Conservation (phyloP, 2,888 invertebrate species). For the Andrena bicolor region DNA sequence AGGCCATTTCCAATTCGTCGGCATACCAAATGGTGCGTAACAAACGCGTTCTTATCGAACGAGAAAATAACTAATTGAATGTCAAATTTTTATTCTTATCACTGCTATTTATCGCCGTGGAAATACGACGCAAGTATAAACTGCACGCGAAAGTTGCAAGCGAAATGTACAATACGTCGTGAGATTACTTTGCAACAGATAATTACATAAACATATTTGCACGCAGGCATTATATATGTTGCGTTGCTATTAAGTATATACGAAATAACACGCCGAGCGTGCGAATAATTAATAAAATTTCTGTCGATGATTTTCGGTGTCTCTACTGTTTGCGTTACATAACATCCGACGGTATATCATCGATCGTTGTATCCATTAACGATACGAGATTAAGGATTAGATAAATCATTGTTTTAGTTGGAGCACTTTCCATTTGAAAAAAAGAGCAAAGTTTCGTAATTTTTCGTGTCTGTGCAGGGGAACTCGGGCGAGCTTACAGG, state of each 20-base stretch:
- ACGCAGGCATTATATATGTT: too few species aligned
- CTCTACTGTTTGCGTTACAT: not conserved
- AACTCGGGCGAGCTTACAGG: not conserved
- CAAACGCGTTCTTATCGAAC: slow-evolving; percentile 9
- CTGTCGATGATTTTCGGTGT: too few species aligned
- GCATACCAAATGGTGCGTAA: slow-evolving; percentile 20
- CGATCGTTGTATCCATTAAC: not conserved
- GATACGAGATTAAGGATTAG: not conserved
- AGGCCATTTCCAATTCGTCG: slow-evolving; percentile 27
- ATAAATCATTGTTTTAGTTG: not conserved
- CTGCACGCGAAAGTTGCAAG: not conserved
- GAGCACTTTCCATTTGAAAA: not conserved
- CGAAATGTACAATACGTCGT: too few species aligned
- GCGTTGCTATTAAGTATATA: too few species aligned
- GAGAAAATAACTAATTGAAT: slow-evolving; percentile 19
- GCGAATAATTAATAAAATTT: too few species aligned
- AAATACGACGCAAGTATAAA: not conserved
- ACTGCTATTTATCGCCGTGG: not conserved
- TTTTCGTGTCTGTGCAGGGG: not conserved
- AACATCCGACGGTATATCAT: not conserved
- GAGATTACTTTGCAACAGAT: too few species aligned
- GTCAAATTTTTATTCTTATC: not conserved
- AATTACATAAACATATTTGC: not conserved
- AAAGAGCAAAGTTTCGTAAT: slow-evolving; percentile 1
- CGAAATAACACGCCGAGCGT: too few species aligned